phyloP scores from a whole-genome alignment of 2,888 invertebrate genomes.

The Bembecia ichneumoniformis region DNA sequence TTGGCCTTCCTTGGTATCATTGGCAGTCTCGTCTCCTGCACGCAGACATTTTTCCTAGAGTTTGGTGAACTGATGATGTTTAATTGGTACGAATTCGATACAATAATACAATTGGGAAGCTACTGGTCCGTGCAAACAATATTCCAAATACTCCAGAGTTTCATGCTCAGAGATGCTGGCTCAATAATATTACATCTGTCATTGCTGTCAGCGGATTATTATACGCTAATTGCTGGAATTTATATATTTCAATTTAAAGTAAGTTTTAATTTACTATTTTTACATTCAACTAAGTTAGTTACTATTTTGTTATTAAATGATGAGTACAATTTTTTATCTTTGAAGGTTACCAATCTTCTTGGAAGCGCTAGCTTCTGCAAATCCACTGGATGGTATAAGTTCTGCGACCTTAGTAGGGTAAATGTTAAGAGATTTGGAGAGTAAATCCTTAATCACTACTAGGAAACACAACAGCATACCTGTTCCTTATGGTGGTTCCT shows the following conservation, averaged over 20 bases:
- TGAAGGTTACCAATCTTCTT: too few species aligned
- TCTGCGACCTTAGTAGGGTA: too few species aligned
- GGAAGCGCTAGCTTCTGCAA: too few species aligned
- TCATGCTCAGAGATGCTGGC: slow-evolving; percentile 82
- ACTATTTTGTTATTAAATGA: background rate
- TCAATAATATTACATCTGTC: slow-evolving; percentile 88
- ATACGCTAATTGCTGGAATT: slow-evolving; percentile 85
- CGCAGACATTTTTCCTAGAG: slow-evolving; percentile 85
- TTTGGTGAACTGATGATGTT: slow-evolving; percentile 77
- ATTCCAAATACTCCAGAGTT: slow-evolving; percentile 82
- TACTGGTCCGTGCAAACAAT: slow-evolving; percentile 82
- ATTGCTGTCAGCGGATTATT: slow-evolving; percentile 87
- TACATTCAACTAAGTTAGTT: background rate
- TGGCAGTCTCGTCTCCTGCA: slow-evolving; percentile 81
- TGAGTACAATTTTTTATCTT: background rate
- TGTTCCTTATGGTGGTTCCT: too few species aligned
- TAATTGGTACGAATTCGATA: slow-evolving; percentile 79
- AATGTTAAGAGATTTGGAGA: too few species aligned
- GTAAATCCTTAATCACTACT: too few species aligned
- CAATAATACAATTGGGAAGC: slow-evolving; percentile 70
- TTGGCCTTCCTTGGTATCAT: slow-evolving; percentile 86
- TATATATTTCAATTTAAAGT: slow-evolving; percentile 87
- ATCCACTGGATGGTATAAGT: too few species aligned
- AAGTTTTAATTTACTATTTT: slow-evolving; percentile 14
- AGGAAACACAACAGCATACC: too few species aligned